These are phyloP conservation scores for Phoxinus dragarum DNA, from an alignment of 2,797 vertebrate species.

Conservation along the genomic window DNA sequence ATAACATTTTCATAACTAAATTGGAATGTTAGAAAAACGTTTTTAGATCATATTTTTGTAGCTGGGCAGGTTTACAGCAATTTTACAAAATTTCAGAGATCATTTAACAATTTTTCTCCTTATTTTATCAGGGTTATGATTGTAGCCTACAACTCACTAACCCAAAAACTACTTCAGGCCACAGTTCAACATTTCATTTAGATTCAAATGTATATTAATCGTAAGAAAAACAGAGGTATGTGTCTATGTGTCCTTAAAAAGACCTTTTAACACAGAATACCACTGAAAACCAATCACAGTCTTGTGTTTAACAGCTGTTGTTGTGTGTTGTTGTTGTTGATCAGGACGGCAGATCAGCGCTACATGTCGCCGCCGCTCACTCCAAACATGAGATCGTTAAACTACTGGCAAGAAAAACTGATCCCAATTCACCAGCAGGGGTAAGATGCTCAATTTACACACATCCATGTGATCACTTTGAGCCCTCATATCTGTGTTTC, in stretches of 20 bases:
- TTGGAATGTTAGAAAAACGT: neutral
- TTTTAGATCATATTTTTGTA: neutral
- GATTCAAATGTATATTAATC: neutral
- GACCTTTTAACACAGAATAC: neutral
- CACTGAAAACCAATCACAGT: neutral
- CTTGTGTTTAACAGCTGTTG: neutral
- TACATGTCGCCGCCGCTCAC: conserved; percentile 67
- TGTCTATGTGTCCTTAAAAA: neutral
- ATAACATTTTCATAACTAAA: neutral
- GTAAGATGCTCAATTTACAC: conserved; percentile 52
- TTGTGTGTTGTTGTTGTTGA: neutral
- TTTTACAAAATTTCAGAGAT: too few relatives aligned
- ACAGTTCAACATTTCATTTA: neutral
- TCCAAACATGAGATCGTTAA: conserved; percentile 68
- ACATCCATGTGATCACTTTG: neutral
- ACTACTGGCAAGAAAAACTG: conserved; percentile 65
- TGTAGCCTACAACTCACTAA: neutral
- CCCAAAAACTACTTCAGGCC: neutral
- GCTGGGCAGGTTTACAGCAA: too few relatives aligned
- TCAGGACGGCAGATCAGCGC: conserved; percentile 64
- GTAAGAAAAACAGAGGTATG: neutral
- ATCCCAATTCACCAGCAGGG: conserved; percentile 67
- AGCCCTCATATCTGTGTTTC: neutral
- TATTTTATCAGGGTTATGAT: neutral
- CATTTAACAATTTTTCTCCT: neutral